Percentiles rank a stretch among this genome's conserved stretches.
Conservation (phyloP, 2,888 invertebrate genomes). For the Schizotus pectinicornis region DNA sequence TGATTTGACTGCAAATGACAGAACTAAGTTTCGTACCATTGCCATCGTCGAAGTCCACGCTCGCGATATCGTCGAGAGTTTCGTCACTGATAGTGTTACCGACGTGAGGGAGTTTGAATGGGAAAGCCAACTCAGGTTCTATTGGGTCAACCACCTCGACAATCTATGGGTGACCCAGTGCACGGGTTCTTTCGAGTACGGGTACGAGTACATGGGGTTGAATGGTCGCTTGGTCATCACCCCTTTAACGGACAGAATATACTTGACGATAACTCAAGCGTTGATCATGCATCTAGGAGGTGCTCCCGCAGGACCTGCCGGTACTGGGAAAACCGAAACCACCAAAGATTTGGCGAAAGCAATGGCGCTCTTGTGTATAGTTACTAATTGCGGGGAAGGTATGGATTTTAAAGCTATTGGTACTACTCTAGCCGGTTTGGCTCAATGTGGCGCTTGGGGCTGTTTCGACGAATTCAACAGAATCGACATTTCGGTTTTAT, state of each 20-base stretch:
- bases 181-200: constrained; percentile 86
- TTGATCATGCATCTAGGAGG: constrained; percentile 90
- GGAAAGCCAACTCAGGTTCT: constrained; percentile 93
- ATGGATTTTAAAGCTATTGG: constrained; percentile 89
- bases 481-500: constrained; percentile 89
- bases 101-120: constrained; percentile 88
- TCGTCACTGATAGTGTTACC: constrained; percentile 80
- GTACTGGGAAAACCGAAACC: constrained; percentile 91
- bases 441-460: constrained; percentile 93
- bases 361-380: constrained; percentile 79
- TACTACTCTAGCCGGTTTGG: constrained; percentile 76
- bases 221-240: constrained; percentile 92
- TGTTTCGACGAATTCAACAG: constrained; percentile 96
- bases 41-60: constrained; percentile 93
- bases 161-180: constrained; percentile 85
- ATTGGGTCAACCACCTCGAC: constrained; percentile 84
- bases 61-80: constrained; percentile 85
- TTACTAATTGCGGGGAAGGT: constrained; percentile 92
- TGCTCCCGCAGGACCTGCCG: constrained; percentile 85
- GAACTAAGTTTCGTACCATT: constrained; percentile 86
- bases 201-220: constrained; percentile 95
- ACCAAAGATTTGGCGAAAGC: constrained; percentile 92
- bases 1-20: constrained; percentile 79
- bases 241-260: constrained; percentile 90
- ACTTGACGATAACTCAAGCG: constrained; percentile 91